Base-by-base conservation (phyloP, 1,140 invertebrate species). In the Triops longicaudatus region DNA sequence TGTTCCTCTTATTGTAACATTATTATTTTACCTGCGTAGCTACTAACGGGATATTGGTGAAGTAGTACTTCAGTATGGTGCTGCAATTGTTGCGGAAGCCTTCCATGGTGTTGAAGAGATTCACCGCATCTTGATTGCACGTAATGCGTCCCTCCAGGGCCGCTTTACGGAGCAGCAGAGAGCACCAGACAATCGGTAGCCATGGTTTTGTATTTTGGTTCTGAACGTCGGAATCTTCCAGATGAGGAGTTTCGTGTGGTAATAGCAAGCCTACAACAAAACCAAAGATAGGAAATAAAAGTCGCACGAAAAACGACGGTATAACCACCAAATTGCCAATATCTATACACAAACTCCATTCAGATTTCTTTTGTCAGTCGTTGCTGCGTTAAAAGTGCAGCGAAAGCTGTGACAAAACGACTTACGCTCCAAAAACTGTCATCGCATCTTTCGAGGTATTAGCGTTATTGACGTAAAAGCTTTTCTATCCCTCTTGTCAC, bases 11-110 rank as follows among this genome's bases (percentile, higher is more conserved):
- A n/a, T n/a, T n/a, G n/a, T n/a, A n/a, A 31, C 31, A 31, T 11
- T 76, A 26, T 6, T 50, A 26, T 22, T n/a, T 75, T 26, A 77
- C 76, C 76, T 77, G 76, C 17, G 73, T 72, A 28, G 73, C 73
- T n/a, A 73, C 41, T 7, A 77, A 27, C 12, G 76, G 76, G 26
- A 77, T 77, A 27, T 71, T 72, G 50, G 76, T 77, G 7, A 77
- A 73, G 73, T 77, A 42, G 72, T 73, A 77, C 31, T 73, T 77
- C 9, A 77, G 42, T 5, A 77, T 42, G 9, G 72, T 42, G 0
- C 72, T 73, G 71, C 76, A 77, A 7, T 72, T 73, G 73, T 77
- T 77, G n/a, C 73, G 72, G 71, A 77, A 73, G 6, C 72, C 72
- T 1, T 73, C 42, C 26, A 77, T 22, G 6, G 72, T 17, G 41